Evolutionary conservation across 2,888 invertebrate species (phyloP).

Genomic region (Arrhopalites spinosus): DNA sequence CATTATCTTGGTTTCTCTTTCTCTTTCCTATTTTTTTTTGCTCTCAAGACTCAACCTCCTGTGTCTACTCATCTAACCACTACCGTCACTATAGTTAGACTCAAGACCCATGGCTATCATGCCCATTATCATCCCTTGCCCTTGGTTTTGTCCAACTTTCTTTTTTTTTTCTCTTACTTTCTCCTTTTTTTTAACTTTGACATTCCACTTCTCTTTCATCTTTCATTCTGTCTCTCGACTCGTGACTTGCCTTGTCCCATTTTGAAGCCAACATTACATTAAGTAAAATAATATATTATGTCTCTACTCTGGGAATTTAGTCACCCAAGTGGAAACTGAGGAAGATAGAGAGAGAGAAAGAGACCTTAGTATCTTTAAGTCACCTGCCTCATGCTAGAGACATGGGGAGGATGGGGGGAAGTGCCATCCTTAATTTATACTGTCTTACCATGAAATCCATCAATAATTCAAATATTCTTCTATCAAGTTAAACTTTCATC

Average conservation of each 20-base stretch:
- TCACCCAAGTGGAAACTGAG: conserved; percentile 15
- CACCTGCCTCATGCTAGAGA: background rate
- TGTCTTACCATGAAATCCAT: background rate
- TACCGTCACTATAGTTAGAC: background rate
- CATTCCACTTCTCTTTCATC: background rate
- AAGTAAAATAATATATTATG: no score
- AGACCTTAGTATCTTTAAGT: no score
- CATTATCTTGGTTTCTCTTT: conserved; percentile 10
- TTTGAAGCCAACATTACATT: background rate
- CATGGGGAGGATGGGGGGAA: no score
- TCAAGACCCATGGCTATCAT: background rate
- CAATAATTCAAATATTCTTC: conserved; percentile 16
- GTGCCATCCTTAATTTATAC: background rate
- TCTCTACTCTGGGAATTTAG: background rate
- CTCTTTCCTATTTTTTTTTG: background rate
- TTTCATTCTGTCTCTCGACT: background rate
- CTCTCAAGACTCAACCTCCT: background rate
- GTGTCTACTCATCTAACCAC: background rate
- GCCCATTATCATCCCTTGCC: background rate
- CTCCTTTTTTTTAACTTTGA: background rate
- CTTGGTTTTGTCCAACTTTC: background rate
- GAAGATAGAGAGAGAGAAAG: no score
- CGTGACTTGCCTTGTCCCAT: background rate
- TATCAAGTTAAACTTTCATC: background rate
- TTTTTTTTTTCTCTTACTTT: background rate